Evolutionary conservation across 1,140 invertebrate species (phyloP).

Genomic region (Brachionus asplanchnoidis): DNA sequence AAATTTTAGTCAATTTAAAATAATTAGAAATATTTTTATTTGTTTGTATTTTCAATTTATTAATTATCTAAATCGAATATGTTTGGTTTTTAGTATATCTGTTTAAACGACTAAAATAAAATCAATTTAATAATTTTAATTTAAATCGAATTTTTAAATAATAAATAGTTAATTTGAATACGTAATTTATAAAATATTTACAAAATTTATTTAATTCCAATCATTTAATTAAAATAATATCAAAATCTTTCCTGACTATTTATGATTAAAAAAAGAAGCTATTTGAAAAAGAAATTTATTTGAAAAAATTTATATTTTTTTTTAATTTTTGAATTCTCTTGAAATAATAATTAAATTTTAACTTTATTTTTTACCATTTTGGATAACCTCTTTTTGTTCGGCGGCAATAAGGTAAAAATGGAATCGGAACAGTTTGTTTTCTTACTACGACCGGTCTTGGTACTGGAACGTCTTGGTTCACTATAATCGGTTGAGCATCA

Average conservation of each 20-base stretch:
- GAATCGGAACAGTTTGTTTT: neutral
- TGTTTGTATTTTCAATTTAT: no score
- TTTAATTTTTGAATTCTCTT: neutral
- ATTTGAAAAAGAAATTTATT: no score
- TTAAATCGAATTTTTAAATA: no score
- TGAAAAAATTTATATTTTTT: neutral
- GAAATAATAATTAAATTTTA: neutral
- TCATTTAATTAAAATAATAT: no score
- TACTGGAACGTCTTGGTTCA: neutral
- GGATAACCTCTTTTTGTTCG: neutral
- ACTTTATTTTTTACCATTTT: neutral
- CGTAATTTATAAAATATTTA: no score
- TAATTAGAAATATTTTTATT: neutral
- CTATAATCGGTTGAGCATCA: neutral
- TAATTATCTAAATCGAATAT: neutral
- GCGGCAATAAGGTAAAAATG: constrained; percentile 19
- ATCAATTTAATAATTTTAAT: no score
- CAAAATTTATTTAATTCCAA: no score
- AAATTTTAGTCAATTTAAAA: neutral
- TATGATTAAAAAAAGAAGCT: no score
- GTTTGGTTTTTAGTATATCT: neutral
- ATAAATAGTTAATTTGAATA: no score
- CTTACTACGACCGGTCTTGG: neutral
- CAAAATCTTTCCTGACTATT: no score
- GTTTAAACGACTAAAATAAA: no score